phyloP scores from a whole-genome alignment of 2,888 invertebrate species.

The Marronus borbonicus region DNA sequence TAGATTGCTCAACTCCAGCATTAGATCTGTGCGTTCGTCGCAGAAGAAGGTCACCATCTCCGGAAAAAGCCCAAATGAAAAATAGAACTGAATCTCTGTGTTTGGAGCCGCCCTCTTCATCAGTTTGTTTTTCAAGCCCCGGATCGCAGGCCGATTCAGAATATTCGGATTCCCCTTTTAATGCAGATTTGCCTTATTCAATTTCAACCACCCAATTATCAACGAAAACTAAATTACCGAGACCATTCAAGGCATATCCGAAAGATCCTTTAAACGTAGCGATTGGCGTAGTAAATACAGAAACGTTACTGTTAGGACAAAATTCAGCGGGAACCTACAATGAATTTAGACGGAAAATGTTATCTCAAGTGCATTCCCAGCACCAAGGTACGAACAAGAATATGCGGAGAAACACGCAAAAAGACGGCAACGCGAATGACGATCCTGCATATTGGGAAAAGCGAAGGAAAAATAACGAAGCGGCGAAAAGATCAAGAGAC shows the following conservation, averaged over 20 bases:
- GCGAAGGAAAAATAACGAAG: slow-evolving; percentile 92
- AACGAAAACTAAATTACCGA: slow-evolving; percentile 69
- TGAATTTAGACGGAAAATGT: slow-evolving; percentile 79
- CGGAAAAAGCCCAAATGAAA: slow-evolving; percentile 35
- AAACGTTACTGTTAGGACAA: slow-evolving; percentile 71
- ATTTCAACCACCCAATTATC: slow-evolving; percentile 39
- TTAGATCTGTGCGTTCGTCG: slow-evolving; percentile 62
- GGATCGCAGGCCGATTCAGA: slow-evolving; percentile 58
- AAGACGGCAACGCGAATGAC: slow-evolving; percentile 56
- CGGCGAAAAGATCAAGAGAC: slow-evolving; percentile 95
- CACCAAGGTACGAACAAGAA: slow-evolving; percentile 75
- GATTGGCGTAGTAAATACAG: slow-evolving; percentile 70
- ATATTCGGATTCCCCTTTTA: slow-evolving; percentile 58
- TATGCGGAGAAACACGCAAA: slow-evolving; percentile 75
- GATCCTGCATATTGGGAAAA: slow-evolving; percentile 92
- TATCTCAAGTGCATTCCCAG: slow-evolving; percentile 77
- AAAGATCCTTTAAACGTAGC: slow-evolving; percentile 78
- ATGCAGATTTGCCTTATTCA: slow-evolving; percentile 51
- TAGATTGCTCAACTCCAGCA: slow-evolving; percentile 57
- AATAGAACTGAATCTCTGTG: slow-evolving; percentile 51
- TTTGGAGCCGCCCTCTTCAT: slow-evolving; percentile 56
- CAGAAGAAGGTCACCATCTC: slow-evolving; percentile 54
- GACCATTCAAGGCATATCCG: slow-evolving; percentile 83
- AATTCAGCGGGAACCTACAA: slow-evolving; percentile 75
- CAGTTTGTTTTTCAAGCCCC: slow-evolving; percentile 57